Conservation (phyloP, 2,113 vertebrate species). For the Elanoides forficatus region DNA sequence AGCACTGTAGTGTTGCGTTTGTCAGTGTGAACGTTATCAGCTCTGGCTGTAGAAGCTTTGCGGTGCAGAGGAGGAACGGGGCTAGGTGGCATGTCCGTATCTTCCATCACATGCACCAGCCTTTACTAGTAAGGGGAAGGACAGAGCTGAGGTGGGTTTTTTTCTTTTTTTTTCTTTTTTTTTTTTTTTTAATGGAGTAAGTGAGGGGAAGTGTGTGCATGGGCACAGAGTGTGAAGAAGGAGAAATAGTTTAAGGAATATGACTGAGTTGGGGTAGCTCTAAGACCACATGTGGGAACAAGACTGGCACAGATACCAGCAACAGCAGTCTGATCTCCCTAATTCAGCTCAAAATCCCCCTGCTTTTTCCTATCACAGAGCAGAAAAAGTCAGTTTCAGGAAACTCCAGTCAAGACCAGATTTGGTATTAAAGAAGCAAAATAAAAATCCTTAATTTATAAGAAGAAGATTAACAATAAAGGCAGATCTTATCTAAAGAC, state of each 20-base stretch:
- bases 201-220: accelerated
- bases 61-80: not conserved
- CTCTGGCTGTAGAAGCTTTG: not conserved
- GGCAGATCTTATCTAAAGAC: not conserved
- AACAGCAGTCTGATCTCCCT: not conserved
- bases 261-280: not conserved
- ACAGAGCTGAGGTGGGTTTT: not conserved
- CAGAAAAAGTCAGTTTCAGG: not conserved
- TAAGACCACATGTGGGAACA: not conserved
- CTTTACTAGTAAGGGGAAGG: not conserved
- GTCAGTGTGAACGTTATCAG: not conserved
- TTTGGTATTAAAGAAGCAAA: not conserved
- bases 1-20: not conserved
- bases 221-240: not conserved
- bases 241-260: not conserved
- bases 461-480: not conserved
- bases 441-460: not conserved
- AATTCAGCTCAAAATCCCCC: not conserved
- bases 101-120: no score
- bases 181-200: not conserved
- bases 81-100: accelerated
- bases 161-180: not conserved
- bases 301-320: not conserved
- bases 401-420: not conserved
- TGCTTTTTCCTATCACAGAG: not conserved